A percentile compares a stretch with the other conserved stretches of the same genome.
Conservation (phyloP, 2,113 vertebrate species). For the Pipra filicauda region DNA sequence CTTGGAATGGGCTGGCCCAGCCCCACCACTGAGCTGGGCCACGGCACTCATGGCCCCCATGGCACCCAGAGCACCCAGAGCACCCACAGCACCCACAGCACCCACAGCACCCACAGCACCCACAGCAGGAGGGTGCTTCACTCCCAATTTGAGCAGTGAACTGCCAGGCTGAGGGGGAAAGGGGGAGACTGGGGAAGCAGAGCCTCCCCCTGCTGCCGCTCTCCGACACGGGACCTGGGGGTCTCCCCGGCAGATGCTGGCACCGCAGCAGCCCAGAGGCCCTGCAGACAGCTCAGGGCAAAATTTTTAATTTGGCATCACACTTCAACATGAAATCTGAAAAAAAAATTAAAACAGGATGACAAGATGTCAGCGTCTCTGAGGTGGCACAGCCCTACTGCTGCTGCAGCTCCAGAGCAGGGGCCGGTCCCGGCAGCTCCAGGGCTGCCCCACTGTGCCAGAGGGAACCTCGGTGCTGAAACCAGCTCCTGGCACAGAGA, state of each 20-base stretch:
- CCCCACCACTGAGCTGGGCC: background rate
- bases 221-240: slow-evolving; percentile 67
- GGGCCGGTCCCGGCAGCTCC: background rate
- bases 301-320: slow-evolving; percentile 83
- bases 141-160: background rate
- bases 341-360: slow-evolving; percentile 2
- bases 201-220: background rate
- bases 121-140: background rate
- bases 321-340: slow-evolving; percentile 70
- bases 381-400: slow-evolving; percentile 1
- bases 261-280: slow-evolving; percentile 78
- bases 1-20: background rate
- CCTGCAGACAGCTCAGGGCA: slow-evolving; percentile 89
- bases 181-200: background rate
- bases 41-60: background rate
- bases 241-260: slow-evolving; percentile 84
- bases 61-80: background rate
- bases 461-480: background rate
- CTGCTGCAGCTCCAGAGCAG: background rate
- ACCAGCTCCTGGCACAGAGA: background rate
- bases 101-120: background rate
- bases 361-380: slow-evolving; percentile 64
- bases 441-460: background rate
- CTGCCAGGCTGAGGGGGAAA: background rate
- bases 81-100: background rate